phyloP scores from a whole-genome alignment of 2,888 invertebrate genomes.

The Idaea biselata region DNA sequence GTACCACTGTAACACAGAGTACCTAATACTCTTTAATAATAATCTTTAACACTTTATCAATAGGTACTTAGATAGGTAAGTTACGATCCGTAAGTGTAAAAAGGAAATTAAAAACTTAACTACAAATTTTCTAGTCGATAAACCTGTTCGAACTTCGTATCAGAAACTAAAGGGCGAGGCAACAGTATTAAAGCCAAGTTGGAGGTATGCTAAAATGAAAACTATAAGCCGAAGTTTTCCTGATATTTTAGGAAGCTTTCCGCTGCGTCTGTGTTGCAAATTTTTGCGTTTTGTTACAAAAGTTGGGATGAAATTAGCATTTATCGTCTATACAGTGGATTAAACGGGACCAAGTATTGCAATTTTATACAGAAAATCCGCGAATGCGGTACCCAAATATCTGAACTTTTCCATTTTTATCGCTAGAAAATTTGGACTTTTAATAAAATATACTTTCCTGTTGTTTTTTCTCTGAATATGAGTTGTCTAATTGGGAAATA shows the following conservation, averaged over 20 bases:
- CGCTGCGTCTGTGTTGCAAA: slow-evolving; percentile 39
- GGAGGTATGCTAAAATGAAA: slow-evolving; percentile 36
- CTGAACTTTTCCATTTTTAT: slow-evolving; percentile 21
- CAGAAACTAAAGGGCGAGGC: slow-evolving; percentile 17
- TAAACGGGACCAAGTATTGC: slow-evolving; percentile 49
- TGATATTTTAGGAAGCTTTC: slow-evolving; percentile 48
- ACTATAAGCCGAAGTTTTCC: slow-evolving; percentile 41
- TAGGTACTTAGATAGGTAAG: too few relatives aligned
- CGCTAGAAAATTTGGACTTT: slow-evolving; percentile 18
- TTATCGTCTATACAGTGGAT: slow-evolving; percentile 60
- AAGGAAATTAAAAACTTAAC: neutral
- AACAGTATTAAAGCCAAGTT: slow-evolving; percentile 13
- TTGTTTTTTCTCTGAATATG: neutral
- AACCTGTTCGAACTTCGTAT: slow-evolving; percentile 16
- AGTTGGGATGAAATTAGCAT: slow-evolving; percentile 64
- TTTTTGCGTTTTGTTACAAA: slow-evolving; percentile 56
- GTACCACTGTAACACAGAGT: too few relatives aligned
- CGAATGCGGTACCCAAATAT: slow-evolving; percentile 5
- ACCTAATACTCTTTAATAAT: too few relatives aligned
- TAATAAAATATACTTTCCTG: slow-evolving; percentile 7
- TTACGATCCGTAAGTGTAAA: neutral
- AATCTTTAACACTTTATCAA: too few relatives aligned
- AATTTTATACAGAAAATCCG: slow-evolving; percentile 40
- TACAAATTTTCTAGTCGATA: neutral
- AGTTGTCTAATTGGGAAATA: neutral